phyloP scores from a whole-genome alignment of 2,888 invertebrate genomes.

The Nyleta sp. region DNA sequence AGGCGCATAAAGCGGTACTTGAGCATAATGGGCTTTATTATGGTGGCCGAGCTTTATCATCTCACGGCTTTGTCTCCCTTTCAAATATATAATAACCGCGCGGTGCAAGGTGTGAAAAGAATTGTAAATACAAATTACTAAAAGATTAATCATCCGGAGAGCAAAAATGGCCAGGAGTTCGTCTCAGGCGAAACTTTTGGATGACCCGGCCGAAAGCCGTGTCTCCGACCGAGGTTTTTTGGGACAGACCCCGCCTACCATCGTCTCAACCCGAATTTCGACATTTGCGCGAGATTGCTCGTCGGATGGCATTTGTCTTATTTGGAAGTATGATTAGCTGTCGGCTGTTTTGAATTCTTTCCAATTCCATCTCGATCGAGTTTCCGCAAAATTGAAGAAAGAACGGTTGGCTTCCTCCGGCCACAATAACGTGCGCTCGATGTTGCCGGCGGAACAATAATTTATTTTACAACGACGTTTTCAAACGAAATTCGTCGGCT shows the following conservation, averaged over 20 bases:
- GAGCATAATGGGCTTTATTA: slow-evolving; percentile 14
- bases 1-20: background rate
- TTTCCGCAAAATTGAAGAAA: slow-evolving; percentile 24
- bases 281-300: slow-evolving; percentile 12
- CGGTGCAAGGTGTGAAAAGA: slow-evolving; percentile 74
- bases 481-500: no score
- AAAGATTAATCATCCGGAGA: slow-evolving; percentile 77
- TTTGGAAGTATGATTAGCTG: slow-evolving; percentile 48
- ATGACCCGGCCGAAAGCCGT: slow-evolving; percentile 47
- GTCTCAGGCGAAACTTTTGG: slow-evolving; percentile 59
- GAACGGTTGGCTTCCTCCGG: slow-evolving; percentile 6
- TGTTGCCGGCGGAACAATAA: slow-evolving; percentile 5
- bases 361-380: slow-evolving; percentile 29
- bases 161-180: slow-evolving; percentile 70
- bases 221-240: slow-evolving; percentile 56
- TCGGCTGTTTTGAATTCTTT: slow-evolving; percentile 43
- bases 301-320: slow-evolving; percentile 19
- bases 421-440: slow-evolving; percentile 4
- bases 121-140: slow-evolving; percentile 81
- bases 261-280: slow-evolving; percentile 9
- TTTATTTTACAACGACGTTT: no score
- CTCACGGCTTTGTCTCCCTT: slow-evolving; percentile 16
- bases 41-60: slow-evolving; percentile 9
- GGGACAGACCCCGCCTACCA: slow-evolving; percentile 56
- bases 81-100: slow-evolving; percentile 64